phyloP scores from a whole-genome alignment of 2,113 vertebrate genomes.

The Podarcis cretensis region DNA sequence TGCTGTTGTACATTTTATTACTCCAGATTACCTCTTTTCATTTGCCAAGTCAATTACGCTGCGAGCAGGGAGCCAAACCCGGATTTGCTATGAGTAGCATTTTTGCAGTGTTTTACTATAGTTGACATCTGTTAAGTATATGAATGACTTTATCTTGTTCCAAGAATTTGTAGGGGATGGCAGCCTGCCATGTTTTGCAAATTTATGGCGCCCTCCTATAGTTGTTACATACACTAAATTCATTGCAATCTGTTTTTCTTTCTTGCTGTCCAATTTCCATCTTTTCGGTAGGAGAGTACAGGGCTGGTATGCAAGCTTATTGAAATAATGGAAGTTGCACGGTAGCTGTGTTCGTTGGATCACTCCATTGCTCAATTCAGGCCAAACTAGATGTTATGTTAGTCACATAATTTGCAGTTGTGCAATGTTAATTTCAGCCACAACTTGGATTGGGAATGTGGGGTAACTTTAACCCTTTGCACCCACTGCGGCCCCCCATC shows the following conservation, averaged over 20 bases:
- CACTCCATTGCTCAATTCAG: not conserved
- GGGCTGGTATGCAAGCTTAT: not conserved
- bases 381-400: not conserved
- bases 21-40: conserved; percentile 55
- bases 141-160: conserved; percentile 75
- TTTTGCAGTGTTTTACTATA: conserved; percentile 59
- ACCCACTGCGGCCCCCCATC: not conserved
- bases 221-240: conserved; percentile 67
- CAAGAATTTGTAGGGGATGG: conserved; percentile 73
- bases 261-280: conserved; percentile 5
- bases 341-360: not conserved
- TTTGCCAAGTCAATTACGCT: conserved; percentile 71
- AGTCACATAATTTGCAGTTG: not conserved
- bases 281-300: not conserved
- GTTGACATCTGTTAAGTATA: conserved; percentile 78
- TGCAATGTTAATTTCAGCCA: not conserved
- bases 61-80: conserved; percentile 59
- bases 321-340: not conserved
- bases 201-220: conserved; percentile 61
- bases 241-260: conserved; percentile 53
- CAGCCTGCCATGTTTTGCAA: conserved; percentile 63
- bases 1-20: conserved; percentile 52
- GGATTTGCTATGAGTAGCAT: conserved; percentile 63
- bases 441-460: not conserved
- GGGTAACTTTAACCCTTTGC: no score